Percentiles rank a stretch among this genome's conserved stretches.
Conservation (phyloP, 2,888 invertebrate genomes). For the Graphium colonna region DNA sequence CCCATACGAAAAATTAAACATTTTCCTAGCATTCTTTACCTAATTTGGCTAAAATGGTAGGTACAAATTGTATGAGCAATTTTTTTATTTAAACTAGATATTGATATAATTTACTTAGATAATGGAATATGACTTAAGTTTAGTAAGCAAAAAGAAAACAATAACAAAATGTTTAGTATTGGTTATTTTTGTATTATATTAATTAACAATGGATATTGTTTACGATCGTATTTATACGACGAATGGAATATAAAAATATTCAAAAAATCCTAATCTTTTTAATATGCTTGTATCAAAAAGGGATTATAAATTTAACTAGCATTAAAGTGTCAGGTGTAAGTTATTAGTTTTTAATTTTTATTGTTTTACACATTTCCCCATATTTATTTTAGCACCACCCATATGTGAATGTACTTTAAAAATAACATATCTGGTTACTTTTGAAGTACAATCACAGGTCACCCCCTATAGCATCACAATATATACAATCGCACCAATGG, state of each 20-base stretch:
- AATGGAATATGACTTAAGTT: constrained; percentile 76
- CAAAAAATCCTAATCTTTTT: neutral
- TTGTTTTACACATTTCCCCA: constrained; percentile 8
- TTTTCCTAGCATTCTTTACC: constrained; percentile 34
- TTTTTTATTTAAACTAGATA: constrained; percentile 61
- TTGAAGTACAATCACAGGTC: constrained; percentile 57
- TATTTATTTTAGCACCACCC: constrained; percentile 64
- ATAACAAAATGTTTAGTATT: constrained; percentile 25
- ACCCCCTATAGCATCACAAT: constrained; percentile 34
- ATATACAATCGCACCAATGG: constrained; percentile 35
- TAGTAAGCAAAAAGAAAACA: constrained; percentile 55
- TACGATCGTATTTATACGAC: neutral
- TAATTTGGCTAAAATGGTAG: constrained; percentile 62
- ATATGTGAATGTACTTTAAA: constrained; percentile 56
- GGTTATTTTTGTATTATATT: constrained; percentile 6
- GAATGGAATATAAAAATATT: neutral
- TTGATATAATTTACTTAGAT: constrained; percentile 69
- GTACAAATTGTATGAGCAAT: constrained; percentile 77
- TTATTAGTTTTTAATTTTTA: constrained; percentile 31
- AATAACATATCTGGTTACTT: constrained; percentile 23
- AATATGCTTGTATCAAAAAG: neutral
- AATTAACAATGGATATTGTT: neutral
- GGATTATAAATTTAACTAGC: neutral
- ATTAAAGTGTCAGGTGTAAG: constrained; percentile 6
- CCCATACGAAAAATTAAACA: constrained; percentile 27